phyloP scores from a whole-genome alignment of 1,140 invertebrate genomes.

The Drosophila nikananu region DNA sequence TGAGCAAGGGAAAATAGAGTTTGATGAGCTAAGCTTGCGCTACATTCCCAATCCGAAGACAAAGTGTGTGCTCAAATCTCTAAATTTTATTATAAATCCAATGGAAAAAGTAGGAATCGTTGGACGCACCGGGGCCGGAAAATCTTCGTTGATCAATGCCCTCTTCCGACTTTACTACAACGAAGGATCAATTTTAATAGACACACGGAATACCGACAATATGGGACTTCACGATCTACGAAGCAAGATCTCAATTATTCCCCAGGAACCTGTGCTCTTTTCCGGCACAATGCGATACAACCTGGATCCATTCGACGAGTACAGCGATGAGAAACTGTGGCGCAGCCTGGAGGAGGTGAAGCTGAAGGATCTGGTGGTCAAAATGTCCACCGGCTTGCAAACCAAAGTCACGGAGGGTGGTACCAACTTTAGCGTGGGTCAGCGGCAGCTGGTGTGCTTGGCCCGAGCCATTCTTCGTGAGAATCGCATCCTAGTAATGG shows the following conservation, averaged over 20 bases:
- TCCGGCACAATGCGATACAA: constrained; percentile 92
- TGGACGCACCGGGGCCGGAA: constrained; percentile 95
- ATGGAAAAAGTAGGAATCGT: constrained; percentile 91
- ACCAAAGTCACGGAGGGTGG: constrained; percentile 91
- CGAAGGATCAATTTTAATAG: constrained; percentile 90
- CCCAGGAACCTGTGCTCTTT: constrained; percentile 95
- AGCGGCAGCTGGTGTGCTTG: constrained; percentile 92
- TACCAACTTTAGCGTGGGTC: constrained; percentile 92
- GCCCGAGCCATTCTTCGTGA: constrained; percentile 92
- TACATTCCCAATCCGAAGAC: constrained; percentile 89
- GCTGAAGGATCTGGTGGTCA: constrained; percentile 89
- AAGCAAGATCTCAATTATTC: constrained; percentile 94
- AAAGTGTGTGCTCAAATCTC: constrained; percentile 87
- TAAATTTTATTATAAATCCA: constrained; percentile 88
- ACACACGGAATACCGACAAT: constrained; percentile 88
- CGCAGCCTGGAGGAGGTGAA: constrained; percentile 90
- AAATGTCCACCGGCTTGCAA: constrained; percentile 88
- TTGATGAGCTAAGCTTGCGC: constrained; percentile 88
- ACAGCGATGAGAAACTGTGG: constrained; percentile 92
- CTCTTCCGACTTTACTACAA: constrained; percentile 91
- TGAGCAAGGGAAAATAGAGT: constrained; percentile 88
- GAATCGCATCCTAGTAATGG: constrained; percentile 90
- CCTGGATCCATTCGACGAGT: constrained; percentile 94
- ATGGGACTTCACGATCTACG: constrained; percentile 90
- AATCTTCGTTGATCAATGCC: constrained; percentile 88